Percentiles rank a stretch among this genome's conserved stretches.
Conservation (phyloP, 1,140 invertebrate species). For the Cydia strobilella region DNA sequence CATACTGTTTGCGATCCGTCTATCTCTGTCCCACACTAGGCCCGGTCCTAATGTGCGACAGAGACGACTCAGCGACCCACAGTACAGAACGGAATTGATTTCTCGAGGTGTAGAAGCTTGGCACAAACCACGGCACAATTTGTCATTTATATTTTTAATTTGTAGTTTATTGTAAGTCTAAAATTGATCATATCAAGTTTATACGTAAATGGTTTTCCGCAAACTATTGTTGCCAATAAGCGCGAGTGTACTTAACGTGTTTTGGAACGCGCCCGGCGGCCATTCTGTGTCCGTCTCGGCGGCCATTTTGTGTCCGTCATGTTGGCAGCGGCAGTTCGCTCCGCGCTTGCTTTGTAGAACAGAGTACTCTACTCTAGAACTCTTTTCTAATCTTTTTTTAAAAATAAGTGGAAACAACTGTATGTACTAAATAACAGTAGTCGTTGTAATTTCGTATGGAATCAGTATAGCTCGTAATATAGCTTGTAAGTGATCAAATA, state of each 20-base stretch:
- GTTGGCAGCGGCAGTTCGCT: constrained; percentile 28
- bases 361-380: constrained; percentile 41
- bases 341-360: constrained; percentile 70
- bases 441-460: constrained; percentile 69
- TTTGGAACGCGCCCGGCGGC: constrained; percentile 10
- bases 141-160: constrained; percentile 43
- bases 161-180: constrained; percentile 58
- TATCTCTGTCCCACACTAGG: constrained; percentile 19
- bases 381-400: constrained; percentile 51
- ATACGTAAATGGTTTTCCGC: constrained; percentile 65
- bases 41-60: constrained; percentile 1
- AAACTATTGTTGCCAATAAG: constrained; percentile 3
- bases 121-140: constrained; percentile 41
- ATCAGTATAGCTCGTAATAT: constrained; percentile 60
- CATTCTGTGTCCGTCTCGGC: neutral
- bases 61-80: constrained; percentile 4
- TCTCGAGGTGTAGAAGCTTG: constrained; percentile 38
- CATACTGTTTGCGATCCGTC: constrained; percentile 1
- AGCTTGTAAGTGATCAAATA: constrained; percentile 62
- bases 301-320: neutral
- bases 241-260: constrained; percentile 14
- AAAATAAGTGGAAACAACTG: constrained; percentile 49
- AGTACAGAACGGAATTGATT: constrained; percentile 38
- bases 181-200: constrained; percentile 77
- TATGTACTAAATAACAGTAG: constrained; percentile 65